phyloP scores from a whole-genome alignment of 2,888 invertebrate genomes.

The Heliconius ethilla region DNA sequence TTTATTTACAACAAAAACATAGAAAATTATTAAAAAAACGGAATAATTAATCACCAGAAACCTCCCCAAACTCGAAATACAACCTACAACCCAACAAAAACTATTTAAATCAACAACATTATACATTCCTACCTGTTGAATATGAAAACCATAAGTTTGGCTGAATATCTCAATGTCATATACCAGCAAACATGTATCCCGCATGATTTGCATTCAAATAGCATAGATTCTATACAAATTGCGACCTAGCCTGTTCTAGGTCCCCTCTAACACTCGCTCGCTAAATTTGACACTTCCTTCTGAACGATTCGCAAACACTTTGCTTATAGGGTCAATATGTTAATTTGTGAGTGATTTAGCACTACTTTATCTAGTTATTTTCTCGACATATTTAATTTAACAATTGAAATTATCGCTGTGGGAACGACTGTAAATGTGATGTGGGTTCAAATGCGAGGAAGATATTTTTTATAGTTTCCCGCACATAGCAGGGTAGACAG shows the following conservation, averaged over 20 bases:
- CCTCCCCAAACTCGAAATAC: too few species aligned
- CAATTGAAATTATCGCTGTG: background rate
- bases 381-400: background rate
- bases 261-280: slow-evolving; percentile 41
- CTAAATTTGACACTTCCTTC: slow-evolving; percentile 50
- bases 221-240: slow-evolving; percentile 31
- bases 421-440: background rate
- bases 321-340: slow-evolving; percentile 41
- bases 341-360: background rate
- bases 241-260: slow-evolving; percentile 26
- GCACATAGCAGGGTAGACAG: too few species aligned
- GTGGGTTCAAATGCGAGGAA: too few species aligned
- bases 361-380: background rate
- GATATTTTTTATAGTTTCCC: too few species aligned
- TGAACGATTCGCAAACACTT: slow-evolving; percentile 46
- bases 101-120: background rate
- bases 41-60: too few species aligned
- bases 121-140: slow-evolving; percentile 18
- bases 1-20: too few species aligned
- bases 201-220: slow-evolving; percentile 39
- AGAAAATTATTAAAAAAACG: too few species aligned
- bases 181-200: slow-evolving; percentile 24
- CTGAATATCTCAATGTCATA: slow-evolving; percentile 2
- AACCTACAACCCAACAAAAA: too few species aligned
- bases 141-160: slow-evolving; percentile 4